These are phyloP conservation scores for Nephrocerus scutellatus DNA, from an alignment of 2,888 invertebrate species.

Conservation along the genomic window DNA sequence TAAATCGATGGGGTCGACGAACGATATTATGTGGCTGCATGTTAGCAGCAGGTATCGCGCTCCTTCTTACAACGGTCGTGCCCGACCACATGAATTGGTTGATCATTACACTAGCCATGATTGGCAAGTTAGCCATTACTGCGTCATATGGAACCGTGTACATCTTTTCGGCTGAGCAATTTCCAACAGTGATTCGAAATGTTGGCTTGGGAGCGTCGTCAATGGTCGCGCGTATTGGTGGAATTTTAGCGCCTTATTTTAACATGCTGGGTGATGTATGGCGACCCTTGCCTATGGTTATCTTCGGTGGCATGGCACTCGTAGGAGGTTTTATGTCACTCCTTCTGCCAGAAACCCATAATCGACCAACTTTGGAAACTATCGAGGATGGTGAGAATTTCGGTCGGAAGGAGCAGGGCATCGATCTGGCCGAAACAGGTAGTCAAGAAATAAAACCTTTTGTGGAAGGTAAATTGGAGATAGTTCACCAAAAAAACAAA, in stretches of 20 bases:
- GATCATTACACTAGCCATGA: constrained; percentile 57
- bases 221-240: constrained; percentile 76
- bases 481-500: no score
- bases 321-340: constrained; percentile 65
- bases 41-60: constrained; percentile 55
- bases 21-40: constrained; percentile 62
- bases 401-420: constrained; percentile 44
- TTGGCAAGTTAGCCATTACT: constrained; percentile 66
- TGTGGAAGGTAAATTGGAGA: constrained; percentile 14
- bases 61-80: constrained; percentile 55
- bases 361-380: constrained; percentile 70
- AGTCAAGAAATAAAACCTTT: constrained; percentile 17
- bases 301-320: constrained; percentile 66
- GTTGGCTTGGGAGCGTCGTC: constrained; percentile 81
- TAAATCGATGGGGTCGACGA: constrained; percentile 66
- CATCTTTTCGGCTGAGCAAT: constrained; percentile 67
- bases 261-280: constrained; percentile 58
- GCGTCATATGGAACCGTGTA: constrained; percentile 68
- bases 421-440: constrained; percentile 26
- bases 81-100: constrained; percentile 53
- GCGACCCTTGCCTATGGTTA: constrained; percentile 61
- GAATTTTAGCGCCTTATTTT: constrained; percentile 63
- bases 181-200: constrained; percentile 71
- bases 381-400: constrained; percentile 71
- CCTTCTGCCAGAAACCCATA: constrained; percentile 70